Base-by-base conservation (phyloP, 1,140 invertebrate genomes). In the Nebria ingens region DNA sequence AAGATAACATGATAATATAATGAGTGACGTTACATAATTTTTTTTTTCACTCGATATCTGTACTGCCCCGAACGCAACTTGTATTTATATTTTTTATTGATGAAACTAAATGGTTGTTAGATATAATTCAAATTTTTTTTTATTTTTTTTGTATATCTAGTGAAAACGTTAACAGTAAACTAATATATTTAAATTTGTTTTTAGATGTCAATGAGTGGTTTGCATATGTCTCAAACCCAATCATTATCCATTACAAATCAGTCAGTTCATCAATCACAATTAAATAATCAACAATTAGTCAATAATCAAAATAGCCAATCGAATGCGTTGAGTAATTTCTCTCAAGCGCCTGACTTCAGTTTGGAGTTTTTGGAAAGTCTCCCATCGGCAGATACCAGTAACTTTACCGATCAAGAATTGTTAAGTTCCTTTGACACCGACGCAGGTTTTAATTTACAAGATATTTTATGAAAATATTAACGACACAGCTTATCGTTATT, bases 291-390 rank as follows among this genome's bases (percentile, higher is more conserved):
- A 23, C 52, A 61, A 51, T 22, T 61, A 17, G 56, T 59, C 20
- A 54, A 53, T 4, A 22, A 57, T 52, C 34, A 65, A 63, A 45
- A 66, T 59, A 54, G 72, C 70, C 64, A 69, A 70, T 59, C 67
- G 63, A 63, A 75, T 71, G 12, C 72, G 59, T 58, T 75, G 66
- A 64, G 68, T 72, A 66, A 73, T 73, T 71, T 77, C 77, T 71
- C 69, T 74, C 45, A 76, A 64, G 61, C 80, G 77, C 68, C 83
- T 0, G 86, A 88, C 65, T 86, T 88, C 64, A 85, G 81, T 69
- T 75, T 88, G 58, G 87, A 89, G 74, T 86, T 89, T 70, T 71
- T 89, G n/a, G 86, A 89, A 62, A 85, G 85, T 69, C 76, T 88
- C 65, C 82, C 83, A 34, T 76, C 82, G 52, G 77, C 76, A 19